phyloP scores from a whole-genome alignment of 1,140 invertebrate species.

The Drosophila mayri region DNA sequence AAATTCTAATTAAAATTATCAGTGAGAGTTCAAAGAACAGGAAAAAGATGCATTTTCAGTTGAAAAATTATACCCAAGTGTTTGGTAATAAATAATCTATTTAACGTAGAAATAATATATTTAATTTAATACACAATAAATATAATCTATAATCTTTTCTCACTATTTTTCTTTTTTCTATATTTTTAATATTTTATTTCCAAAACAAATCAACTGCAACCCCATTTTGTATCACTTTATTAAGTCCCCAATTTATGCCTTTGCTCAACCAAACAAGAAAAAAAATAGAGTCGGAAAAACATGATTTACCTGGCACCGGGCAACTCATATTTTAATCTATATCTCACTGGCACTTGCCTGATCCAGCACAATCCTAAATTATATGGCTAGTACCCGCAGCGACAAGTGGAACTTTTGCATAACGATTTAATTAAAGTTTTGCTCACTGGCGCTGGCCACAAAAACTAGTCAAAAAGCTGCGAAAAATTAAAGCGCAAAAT shows the following conservation, averaged over 20 bases:
- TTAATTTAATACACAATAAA: too few species aligned
- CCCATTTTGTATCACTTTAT: not conserved
- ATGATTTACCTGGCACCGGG: slow-evolving; percentile 7
- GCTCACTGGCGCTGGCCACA: slow-evolving; percentile 19
- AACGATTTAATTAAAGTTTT: slow-evolving; percentile 78
- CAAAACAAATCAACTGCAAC: not conserved
- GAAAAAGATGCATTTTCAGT: slow-evolving; percentile 30
- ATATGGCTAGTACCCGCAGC: slow-evolving; percentile 56
- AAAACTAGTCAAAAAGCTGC: slow-evolving; percentile 57
- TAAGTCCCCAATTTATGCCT: slow-evolving; percentile 2
- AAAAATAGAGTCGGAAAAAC: not conserved
- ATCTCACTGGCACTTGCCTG: slow-evolving; percentile 62
- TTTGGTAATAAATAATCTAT: not conserved
- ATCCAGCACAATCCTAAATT: slow-evolving; percentile 71
- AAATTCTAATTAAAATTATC: slow-evolving; percentile 75
- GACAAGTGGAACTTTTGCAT: slow-evolving; percentile 78
- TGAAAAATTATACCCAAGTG: not conserved
- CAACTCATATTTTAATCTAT: slow-evolving; percentile 25
- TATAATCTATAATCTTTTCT: too few species aligned
- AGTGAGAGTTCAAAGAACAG: slow-evolving; percentile 38
- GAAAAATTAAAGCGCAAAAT: slow-evolving; percentile 70
- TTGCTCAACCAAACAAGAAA: not conserved
- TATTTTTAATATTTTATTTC: too few species aligned
- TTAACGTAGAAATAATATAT: too few species aligned
- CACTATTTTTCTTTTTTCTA: too few species aligned